These are phyloP conservation scores for Trachelus tabidus DNA, from an alignment of 2,888 invertebrate species.

Conservation along the genomic window DNA sequence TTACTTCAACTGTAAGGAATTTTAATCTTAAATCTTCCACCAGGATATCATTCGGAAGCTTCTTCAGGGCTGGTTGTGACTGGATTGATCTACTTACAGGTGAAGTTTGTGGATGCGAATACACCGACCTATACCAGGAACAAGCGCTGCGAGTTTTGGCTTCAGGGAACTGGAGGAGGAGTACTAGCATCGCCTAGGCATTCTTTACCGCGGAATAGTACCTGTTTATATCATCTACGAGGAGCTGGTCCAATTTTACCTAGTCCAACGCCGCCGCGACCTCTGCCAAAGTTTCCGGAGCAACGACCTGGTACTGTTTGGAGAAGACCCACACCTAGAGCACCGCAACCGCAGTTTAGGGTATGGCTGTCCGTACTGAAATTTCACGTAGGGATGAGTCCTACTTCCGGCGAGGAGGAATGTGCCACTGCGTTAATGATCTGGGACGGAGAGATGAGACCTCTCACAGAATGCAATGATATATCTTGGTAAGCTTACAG, in stretches of 20 bases:
- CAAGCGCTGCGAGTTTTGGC: constrained; percentile 90
- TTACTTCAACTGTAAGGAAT: not conserved
- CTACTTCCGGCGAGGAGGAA: constrained; percentile 78
- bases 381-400: constrained; percentile 81
- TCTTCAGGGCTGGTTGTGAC: not conserved
- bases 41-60: not conserved
- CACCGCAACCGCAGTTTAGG: constrained; percentile 76
- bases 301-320: constrained; percentile 64
- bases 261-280: constrained; percentile 68
- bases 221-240: constrained; percentile 87
- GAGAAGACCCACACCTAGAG: constrained; percentile 68
- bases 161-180: constrained; percentile 83
- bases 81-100: constrained; percentile 66
- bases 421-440: constrained; percentile 87
- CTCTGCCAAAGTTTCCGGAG: constrained; percentile 62
- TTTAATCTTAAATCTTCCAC: not conserved
- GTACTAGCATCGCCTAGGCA: constrained; percentile 85
- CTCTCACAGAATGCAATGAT: constrained; percentile 83
- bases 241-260: constrained; percentile 70
- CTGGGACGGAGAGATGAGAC: constrained; percentile 80
- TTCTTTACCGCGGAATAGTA: constrained; percentile 87
- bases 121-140: constrained; percentile 87
- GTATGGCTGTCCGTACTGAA: constrained; percentile 90
- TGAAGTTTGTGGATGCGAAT: constrained; percentile 85
- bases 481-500: constrained; percentile 76